These are phyloP conservation scores for Marronus borbonicus DNA, from an alignment of 2,888 invertebrate genomes.

Conservation along the genomic window DNA sequence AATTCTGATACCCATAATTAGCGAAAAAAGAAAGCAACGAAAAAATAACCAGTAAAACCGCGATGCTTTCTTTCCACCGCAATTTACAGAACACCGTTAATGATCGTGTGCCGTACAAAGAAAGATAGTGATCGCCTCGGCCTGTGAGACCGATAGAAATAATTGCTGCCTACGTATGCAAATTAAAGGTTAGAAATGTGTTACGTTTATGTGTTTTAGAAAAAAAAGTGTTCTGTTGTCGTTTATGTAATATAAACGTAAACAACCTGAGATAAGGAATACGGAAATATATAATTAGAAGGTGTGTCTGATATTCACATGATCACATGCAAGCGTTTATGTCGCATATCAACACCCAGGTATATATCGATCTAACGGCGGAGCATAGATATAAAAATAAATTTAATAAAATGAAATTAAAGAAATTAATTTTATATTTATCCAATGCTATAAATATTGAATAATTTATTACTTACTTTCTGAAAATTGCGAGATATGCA, in stretches of 20 bases:
- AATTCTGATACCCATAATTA: slow-evolving; percentile 6
- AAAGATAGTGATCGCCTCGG: neutral
- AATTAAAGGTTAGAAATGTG: slow-evolving; percentile 4
- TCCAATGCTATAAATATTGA: too few species aligned
- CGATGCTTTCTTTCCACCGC: neutral
- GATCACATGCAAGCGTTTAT: too few species aligned
- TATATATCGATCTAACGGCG: too few species aligned
- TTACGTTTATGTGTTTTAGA: slow-evolving; percentile 1
- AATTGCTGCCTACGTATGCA: neutral
- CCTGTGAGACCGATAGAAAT: neutral
- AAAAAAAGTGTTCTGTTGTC: slow-evolving; percentile 1
- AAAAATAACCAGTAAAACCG: neutral
- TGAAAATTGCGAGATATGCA: too few species aligned
- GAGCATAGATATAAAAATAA: too few species aligned
- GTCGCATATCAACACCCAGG: too few species aligned
- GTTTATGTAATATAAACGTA: slow-evolving; percentile 1
- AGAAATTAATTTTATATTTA: too few species aligned
- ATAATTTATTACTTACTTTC: too few species aligned
- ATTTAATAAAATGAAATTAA: too few species aligned
- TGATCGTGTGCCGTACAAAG: neutral
- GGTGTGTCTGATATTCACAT: too few species aligned
- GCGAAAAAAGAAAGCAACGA: neutral
- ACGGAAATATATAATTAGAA: neutral
- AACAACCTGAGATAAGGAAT: neutral
- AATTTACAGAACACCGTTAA: slow-evolving; percentile 1